Base-by-base conservation (phyloP, 2,888 invertebrate genomes). In the Dolichomitus sp. region DNA sequence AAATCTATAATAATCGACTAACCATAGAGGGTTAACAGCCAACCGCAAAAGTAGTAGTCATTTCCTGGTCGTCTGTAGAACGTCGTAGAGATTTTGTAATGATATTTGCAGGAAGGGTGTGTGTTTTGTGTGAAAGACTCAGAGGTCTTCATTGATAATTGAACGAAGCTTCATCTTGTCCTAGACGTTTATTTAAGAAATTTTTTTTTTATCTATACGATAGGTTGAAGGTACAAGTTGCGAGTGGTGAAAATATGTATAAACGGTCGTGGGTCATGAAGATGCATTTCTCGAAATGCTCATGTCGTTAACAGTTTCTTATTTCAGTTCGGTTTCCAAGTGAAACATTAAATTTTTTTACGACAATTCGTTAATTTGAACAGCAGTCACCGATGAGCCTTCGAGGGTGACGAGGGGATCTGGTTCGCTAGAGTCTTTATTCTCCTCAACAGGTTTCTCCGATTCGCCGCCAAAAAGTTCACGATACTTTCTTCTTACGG, bases 401-500 rank as follows among this genome's bases (percentile, higher is more conserved):
- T 89, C 88, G 23, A 88, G 84, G 17, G 84, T 78, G 5, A 83
- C 82, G 27, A 87, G 69, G 0, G 86, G 86, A 45, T 88, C 88
- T 12, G 37, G 73, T 70, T 85, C 83, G 30, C 27, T 48, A 7
- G 76, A 17, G 23, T 91, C 91, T 57, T 90, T 90, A 7, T 59
- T 77, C 54, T 88, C 88, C 6, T 92, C 91, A 14, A 72, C 17
- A 12, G 80, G 84, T 73, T 91, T 91, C 81, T 96, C 96, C 81
- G 95, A 95, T 27, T 94, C 94, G 70, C 94, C 94, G 17, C 97
- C 96, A 85, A 96, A 95, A 11, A 98, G 94, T 0, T 97, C 97
- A 23, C 98, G 95, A 93, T 98, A 98, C 92, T 98, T 98, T 94
- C 97, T 97, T 27, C 98, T 97, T 80, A 98, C 98, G 2, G 96